phyloP scores from a whole-genome alignment of 2,113 vertebrate genomes.

The Galbula dea region DNA sequence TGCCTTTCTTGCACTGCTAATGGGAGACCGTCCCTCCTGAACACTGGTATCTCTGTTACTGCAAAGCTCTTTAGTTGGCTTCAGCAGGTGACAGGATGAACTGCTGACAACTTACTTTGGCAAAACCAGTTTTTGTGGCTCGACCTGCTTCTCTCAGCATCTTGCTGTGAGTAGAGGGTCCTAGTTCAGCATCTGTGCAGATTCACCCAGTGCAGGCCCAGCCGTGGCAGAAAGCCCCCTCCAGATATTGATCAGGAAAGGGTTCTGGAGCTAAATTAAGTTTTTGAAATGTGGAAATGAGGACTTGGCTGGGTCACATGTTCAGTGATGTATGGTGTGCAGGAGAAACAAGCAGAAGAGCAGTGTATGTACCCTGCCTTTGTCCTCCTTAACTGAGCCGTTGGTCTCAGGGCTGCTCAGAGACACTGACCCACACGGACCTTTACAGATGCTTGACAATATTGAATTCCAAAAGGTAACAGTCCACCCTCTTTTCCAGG shows the following conservation, averaged over 20 bases:
- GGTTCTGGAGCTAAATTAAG: neutral
- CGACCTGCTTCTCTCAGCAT: neutral
- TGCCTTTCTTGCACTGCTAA: neutral
- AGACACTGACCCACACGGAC: neutral
- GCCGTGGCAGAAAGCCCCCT: neutral
- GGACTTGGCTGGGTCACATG: neutral
- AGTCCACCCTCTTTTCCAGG: neutral
- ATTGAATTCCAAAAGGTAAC: slow-evolving; percentile 1
- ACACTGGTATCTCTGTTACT: neutral
- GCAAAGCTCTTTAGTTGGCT: neutral
- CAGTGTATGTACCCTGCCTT: neutral
- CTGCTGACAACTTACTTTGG: neutral
- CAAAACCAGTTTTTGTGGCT: slow-evolving; percentile 17
- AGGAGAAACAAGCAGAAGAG: neutral
- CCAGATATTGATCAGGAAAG: neutral
- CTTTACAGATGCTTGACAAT: neutral
- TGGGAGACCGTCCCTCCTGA: neutral
- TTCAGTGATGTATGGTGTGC: neutral
- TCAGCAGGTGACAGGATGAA: neutral
- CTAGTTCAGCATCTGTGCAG: neutral
- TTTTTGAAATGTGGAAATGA: neutral
- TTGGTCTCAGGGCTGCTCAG: neutral
- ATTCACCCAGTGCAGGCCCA: neutral
- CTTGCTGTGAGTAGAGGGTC: neutral
- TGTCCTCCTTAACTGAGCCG: neutral